Conservation (phyloP, 2,797 vertebrate species). For the Catharus ustulatus region DNA sequence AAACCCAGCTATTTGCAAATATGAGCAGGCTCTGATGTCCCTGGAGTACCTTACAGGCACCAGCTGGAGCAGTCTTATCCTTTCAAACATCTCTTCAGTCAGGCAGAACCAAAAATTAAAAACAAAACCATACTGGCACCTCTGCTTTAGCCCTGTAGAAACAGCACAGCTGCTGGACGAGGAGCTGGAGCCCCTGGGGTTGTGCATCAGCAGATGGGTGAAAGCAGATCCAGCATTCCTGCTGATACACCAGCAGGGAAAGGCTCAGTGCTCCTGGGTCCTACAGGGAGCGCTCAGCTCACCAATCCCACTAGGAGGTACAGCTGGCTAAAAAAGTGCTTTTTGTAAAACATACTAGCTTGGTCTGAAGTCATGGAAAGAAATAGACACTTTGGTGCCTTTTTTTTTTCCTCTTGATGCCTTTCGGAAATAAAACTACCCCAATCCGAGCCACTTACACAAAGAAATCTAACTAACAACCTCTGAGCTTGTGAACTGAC, state of each 20-base stretch:
- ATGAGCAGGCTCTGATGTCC: neutral
- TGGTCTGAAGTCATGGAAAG: neutral
- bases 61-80: neutral
- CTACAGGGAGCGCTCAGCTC: neutral
- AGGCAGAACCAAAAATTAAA: neutral
- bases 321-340: conserved; percentile 51
- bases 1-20: neutral
- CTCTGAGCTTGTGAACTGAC: neutral
- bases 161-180: conserved; percentile 9
- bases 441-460: neutral
- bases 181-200: neutral
- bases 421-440: neutral
- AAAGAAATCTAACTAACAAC: neutral
- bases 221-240: neutral
- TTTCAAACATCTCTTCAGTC: neutral
- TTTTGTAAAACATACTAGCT: conserved; percentile 4
- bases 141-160: conserved; percentile 36
- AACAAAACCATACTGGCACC: conserved; percentile 4
- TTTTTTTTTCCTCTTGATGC: neutral
- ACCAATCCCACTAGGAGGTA: neutral
- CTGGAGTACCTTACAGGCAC: conserved; percentile 1
- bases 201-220: neutral
- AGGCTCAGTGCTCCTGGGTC: neutral
- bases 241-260: neutral
- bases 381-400: neutral